Evolutionary conservation across 2,797 vertebrate genomes (phyloP), one percentile per base, ranked within the genome.

Genomic region (Schizothorax lantsangensis): DNA sequence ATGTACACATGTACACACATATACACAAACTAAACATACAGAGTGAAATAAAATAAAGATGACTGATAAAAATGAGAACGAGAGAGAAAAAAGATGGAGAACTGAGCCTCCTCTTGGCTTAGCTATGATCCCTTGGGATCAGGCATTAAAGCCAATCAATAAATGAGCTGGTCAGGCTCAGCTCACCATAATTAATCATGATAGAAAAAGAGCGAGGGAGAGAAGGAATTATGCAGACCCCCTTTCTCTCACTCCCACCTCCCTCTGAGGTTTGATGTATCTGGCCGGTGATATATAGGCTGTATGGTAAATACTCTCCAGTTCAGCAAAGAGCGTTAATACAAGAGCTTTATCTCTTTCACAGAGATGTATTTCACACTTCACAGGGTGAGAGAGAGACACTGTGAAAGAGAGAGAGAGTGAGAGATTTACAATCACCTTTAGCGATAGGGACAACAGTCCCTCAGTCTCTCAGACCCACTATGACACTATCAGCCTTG

Each of bases 101-200:
- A 80, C 75, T 38, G 38, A 84, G 69, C 74, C 45, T n/a, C 49
- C 43, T 81, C 68, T 30, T 7, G 69, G 52, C 73, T 83, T 71
- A 77, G 68, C 74, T 49, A 36, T 30, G 17, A 62, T 88, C 78
- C 80, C 47, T 19, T 77, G 59, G 78, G 88, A 89, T 90, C 73
- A 80, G 88, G 90, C 90, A 92, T 92, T 93, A 91, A 86, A 86
- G 91, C 69, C 88, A 92, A 95, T 94, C 92, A 88, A 94, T 95
- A 94, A 93, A 94, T 93, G 94, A 94, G 88, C 91, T 88, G 91
- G 91, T 93, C 93, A 90, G 89, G 88, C 88, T 88, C 87, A 86
- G 89, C 93, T 91, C 36, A 87, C 90, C 86, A 90, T 91, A 93
- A 95, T 95, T 92, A 94, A 94, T 95, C 94, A 95, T 79, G 79